Base-by-base conservation (phyloP, 2,113 vertebrate genomes). In the Caretta caretta region DNA sequence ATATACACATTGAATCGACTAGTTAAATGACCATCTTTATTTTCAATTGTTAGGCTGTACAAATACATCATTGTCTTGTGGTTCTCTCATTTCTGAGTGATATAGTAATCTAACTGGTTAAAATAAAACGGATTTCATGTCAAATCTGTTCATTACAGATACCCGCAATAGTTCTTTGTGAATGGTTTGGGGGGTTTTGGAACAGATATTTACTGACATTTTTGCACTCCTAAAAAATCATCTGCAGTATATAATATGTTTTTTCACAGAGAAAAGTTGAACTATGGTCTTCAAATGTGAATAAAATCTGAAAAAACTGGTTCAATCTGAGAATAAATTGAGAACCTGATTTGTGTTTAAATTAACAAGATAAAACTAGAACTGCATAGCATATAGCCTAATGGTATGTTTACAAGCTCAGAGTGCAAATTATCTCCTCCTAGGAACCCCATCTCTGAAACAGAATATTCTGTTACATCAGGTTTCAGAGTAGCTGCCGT, bases 1-100 rank as follows among this genome's bases (percentile, higher is more conserved):
- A 78, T n/a, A 93, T 81, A 29, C 51, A 90, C 57, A 57, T 11
- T 35, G 35, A 93, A 84, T 31, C 75, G 84, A 75, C 48, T 88
- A 8, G 1, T 86, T 13, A 3, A 4, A 85, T 50, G 35, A 25
- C 8, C 76, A 92, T 90, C 87, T 19, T 5, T 65, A 6, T n/a
- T 91, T 89, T 81, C 3, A 82, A 85, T 83, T 49, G 13, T 0
- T 25, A 10, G 69, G 27, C 48, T 84, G 19, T 1, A 69, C 78
- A 65, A 65, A 95, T 51, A 54, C 90, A 87, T 27, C 42, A n/a
- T 22, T 86, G n/a, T 12, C 11, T 42, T 22, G 65, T 38, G 65
- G 9, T 72, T 38, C 19, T 38, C 65, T n/a, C n/a, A 72, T n/a
- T 72, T 72, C 19, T 72, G n/a, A 72, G 65, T 38, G 9, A 22